A percentile compares a stretch with the other conserved stretches of the same genome.
phyloP scores from a whole-genome alignment of 2,888 invertebrate species.

The Syrphus vitripennis region DNA sequence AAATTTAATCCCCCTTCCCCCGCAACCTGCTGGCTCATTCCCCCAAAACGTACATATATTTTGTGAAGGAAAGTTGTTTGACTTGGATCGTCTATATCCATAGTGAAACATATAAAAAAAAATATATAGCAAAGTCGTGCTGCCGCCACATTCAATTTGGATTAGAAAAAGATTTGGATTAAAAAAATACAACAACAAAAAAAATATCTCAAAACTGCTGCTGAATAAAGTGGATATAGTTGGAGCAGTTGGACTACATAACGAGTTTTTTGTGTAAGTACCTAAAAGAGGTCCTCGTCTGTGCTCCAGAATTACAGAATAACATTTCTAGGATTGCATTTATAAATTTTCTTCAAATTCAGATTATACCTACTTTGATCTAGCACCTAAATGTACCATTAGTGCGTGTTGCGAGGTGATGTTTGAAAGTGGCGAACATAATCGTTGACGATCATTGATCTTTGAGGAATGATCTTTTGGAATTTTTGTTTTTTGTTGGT shows the following conservation, averaged over 20 bases:
- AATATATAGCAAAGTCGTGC: constrained; percentile 10
- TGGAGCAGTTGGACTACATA: constrained; percentile 6
- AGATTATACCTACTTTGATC: background rate
- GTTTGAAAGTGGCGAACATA: constrained; percentile 34
- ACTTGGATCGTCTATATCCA: constrained; percentile 17
- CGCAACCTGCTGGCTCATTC: background rate
- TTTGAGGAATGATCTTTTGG: constrained; percentile 21
- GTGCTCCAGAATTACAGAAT: background rate
- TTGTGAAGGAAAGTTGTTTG: constrained; percentile 64
- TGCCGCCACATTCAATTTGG: constrained; percentile 51
- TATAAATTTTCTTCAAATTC: background rate
- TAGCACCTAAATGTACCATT: constrained; percentile 35
- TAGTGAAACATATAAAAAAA: background rate
- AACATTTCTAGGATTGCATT: background rate
- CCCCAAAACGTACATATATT: constrained; percentile 17
- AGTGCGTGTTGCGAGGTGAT: background rate
- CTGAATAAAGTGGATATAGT: background rate
- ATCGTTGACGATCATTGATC: constrained; percentile 48
- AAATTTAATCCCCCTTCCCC: constrained; percentile 38
- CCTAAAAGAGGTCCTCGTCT: background rate
- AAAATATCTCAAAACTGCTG: constrained; percentile 16
- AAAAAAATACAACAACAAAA: background rate
- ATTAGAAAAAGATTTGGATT: constrained; percentile 59
- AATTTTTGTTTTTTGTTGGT: background rate
- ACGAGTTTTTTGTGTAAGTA: constrained; percentile 50